Conservation (phyloP, 2,888 invertebrate species). For the Amaurobius ferox region DNA sequence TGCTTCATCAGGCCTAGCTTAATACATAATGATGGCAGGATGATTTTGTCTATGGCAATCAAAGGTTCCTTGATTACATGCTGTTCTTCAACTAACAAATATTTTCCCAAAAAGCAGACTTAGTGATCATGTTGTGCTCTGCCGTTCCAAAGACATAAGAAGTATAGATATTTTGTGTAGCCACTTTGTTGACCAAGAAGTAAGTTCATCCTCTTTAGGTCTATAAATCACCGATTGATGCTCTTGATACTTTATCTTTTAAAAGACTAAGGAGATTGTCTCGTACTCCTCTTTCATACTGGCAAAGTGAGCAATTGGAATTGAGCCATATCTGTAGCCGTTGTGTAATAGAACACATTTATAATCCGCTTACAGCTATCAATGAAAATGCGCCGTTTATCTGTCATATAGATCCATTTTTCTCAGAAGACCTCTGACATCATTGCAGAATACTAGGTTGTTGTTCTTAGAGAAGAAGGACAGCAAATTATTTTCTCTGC, state of each 20-base stretch:
- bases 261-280: constrained; percentile 2
- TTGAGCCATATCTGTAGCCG: constrained; percentile 23
- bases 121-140: not conserved
- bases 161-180: not conserved
- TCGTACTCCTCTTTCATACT: constrained; percentile 27
- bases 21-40: constrained; percentile 28
- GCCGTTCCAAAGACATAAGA: not conserved
- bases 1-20: constrained; percentile 26
- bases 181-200: not conserved
- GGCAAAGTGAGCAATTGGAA: constrained; percentile 22
- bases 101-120: not conserved
- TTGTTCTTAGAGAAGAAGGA: constrained; percentile 9
- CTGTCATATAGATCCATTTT: not conserved
- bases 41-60: constrained; percentile 21
- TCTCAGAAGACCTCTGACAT: constrained; percentile 13
- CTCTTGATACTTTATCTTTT: constrained; percentile 1
- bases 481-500: constrained; percentile 18
- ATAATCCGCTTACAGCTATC: constrained; percentile 17
- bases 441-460: constrained; percentile 16
- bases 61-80: constrained; percentile 25
- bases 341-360: constrained; percentile 31
- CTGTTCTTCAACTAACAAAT: constrained; percentile 11
- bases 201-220: not conserved
- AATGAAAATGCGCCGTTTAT: not conserved
- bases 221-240: constrained; percentile 15